Percentiles rank a stretch among this genome's conserved stretches.
Evolutionary conservation across 1,140 invertebrate genomes (phyloP).

Genomic region (Pectinophora gossypiella): DNA sequence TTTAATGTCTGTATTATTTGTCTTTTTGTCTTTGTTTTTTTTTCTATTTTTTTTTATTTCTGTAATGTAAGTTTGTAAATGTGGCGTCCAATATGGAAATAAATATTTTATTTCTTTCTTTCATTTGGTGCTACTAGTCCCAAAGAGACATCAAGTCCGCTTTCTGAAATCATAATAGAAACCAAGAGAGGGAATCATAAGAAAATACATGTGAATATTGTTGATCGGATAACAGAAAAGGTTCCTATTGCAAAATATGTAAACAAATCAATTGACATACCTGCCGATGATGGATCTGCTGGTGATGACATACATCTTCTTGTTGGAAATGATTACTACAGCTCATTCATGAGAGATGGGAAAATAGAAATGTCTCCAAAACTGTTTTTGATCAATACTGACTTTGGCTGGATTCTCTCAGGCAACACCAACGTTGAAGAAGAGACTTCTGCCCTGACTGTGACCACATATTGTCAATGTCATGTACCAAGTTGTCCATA

Average conservation of each 20-base stretch:
- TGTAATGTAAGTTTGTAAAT: too few species aligned
- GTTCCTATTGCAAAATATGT: neutral
- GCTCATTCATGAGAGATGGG: slow-evolving; percentile 1
- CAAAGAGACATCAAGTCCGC: too few species aligned
- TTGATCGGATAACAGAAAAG: neutral
- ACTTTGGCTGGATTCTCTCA: slow-evolving; percentile 8
- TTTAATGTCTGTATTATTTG: too few species aligned
- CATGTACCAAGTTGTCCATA: neutral
- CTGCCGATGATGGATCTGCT: slow-evolving; percentile 5
- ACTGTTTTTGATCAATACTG: slow-evolving; percentile 5
- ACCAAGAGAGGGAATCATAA: neutral
- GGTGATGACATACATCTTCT: slow-evolving; percentile 5
- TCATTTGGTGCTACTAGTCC: too few species aligned
- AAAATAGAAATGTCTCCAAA: neutral
- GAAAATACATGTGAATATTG: slow-evolving; percentile 2
- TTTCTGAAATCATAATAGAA: neutral
- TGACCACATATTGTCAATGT: slow-evolving; percentile 6
- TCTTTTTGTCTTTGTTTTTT: too few species aligned
- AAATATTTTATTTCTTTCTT: too few species aligned
- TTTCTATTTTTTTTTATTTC: too few species aligned
- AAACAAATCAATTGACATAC: neutral
- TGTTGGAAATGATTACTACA: slow-evolving; percentile 11
- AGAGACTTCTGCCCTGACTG: neutral
- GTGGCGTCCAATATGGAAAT: too few species aligned
- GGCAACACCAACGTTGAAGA: neutral